Evolutionary conservation across 2,888 invertebrate genomes (phyloP).

Genomic region (Choristoneura rosaceana): DNA sequence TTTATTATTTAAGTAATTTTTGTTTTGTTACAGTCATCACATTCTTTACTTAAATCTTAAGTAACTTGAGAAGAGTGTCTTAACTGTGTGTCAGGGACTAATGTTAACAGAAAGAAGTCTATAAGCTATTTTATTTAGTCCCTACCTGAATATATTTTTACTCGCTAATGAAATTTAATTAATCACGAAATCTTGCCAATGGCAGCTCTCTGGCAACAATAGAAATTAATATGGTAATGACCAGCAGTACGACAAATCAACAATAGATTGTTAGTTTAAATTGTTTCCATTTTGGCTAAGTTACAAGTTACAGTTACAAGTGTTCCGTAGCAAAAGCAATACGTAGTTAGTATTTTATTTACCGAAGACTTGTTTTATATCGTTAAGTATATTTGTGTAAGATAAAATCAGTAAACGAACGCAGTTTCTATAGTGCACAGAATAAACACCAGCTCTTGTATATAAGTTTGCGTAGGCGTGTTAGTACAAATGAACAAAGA

Average conservation of each 20-base stretch:
- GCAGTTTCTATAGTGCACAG: neutral
- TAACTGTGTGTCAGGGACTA: neutral
- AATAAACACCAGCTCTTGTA: constrained; percentile 14
- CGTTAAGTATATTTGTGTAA: constrained; percentile 16
- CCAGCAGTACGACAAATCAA: neutral
- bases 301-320: neutral
- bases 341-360: constrained; percentile 21
- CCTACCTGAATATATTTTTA: neutral
- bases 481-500: constrained; percentile 36
- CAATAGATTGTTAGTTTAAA: neutral
- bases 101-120: neutral
- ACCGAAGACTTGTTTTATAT: constrained; percentile 8
- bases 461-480: constrained; percentile 27
- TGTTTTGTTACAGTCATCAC: constrained; percentile 7
- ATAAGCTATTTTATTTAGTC: neutral
- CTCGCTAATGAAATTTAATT: neutral
- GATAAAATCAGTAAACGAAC: constrained; percentile 5
- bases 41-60: neutral
- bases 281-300: neutral
- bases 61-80: neutral
- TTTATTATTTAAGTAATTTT: neutral
- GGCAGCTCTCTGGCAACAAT: constrained; percentile 50
- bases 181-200: constrained; percentile 48
- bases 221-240: neutral
- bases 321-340: constrained; percentile 11